phyloP scores from a whole-genome alignment of 2,888 invertebrate species.

The Crepidodera aurea region DNA sequence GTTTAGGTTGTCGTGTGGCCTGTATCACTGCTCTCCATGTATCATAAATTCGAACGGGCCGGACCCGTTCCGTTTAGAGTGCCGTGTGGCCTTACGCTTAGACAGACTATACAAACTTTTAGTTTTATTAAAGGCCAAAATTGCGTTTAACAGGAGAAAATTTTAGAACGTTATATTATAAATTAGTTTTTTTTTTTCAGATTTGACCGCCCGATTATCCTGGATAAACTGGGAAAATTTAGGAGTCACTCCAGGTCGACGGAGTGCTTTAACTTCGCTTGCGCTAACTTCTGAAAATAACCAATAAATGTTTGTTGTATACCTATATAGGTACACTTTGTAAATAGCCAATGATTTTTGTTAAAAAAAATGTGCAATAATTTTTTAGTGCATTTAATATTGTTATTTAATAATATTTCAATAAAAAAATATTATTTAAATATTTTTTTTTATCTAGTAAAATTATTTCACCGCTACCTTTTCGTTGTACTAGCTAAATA shows the following conservation, averaged over 20 bases:
- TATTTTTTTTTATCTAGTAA: neutral
- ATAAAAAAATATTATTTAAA: neutral
- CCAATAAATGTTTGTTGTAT: constrained; percentile 9
- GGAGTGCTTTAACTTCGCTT: constrained; percentile 83
- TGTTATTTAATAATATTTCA: neutral
- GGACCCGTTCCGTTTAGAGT: too few relatives aligned
- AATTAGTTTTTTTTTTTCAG: too few relatives aligned
- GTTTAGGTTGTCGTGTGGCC: too few relatives aligned
- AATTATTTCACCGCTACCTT: too few relatives aligned
- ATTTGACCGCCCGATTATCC: constrained; percentile 93
- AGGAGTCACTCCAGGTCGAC: constrained; percentile 89
- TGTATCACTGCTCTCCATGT: too few relatives aligned
- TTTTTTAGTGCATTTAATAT: neutral
- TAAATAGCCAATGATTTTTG: neutral
- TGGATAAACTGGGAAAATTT: constrained; percentile 99
- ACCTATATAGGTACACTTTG: neutral
- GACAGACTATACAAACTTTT: too few relatives aligned
- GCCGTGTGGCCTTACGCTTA: too few relatives aligned
- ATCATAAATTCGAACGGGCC: too few relatives aligned
- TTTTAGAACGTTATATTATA: too few relatives aligned
- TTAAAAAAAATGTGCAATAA: neutral
- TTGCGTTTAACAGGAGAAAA: too few relatives aligned
- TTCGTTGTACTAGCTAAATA: too few relatives aligned
- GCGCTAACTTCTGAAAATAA: constrained; percentile 75
- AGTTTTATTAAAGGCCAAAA: too few relatives aligned